phyloP scores from a whole-genome alignment of 2,888 invertebrate species.

The Habrosyne pyritoides region DNA sequence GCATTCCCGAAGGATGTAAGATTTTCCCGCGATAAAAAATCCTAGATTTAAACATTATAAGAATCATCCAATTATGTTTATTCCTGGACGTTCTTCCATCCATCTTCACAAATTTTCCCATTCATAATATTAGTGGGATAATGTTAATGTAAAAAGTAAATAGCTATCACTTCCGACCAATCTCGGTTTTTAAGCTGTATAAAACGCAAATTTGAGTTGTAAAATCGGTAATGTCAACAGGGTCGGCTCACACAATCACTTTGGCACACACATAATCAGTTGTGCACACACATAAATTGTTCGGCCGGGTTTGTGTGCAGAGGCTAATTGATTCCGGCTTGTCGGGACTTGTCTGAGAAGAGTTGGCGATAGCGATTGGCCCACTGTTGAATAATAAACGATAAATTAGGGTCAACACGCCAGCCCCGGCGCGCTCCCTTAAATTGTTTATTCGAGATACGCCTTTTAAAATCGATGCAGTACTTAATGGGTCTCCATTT shows the following conservation, averaged over 20 bases:
- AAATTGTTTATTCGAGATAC: slow-evolving; percentile 59
- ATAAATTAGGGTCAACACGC: slow-evolving; percentile 52
- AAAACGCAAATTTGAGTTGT: slow-evolving; percentile 28
- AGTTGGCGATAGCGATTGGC: slow-evolving; percentile 21
- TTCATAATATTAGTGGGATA: too few relatives aligned
- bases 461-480: slow-evolving; percentile 54
- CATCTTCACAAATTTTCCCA: too few relatives aligned
- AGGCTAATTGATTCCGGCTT: slow-evolving; percentile 71
- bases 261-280: slow-evolving; percentile 49
- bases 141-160: slow-evolving; percentile 6
- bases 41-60: too few relatives aligned
- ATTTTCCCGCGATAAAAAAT: too few relatives aligned
- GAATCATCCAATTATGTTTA: too few relatives aligned
- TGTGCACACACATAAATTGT: slow-evolving; percentile 59
- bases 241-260: slow-evolving; percentile 42
- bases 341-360: slow-evolving; percentile 41
- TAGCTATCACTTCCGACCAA: slow-evolving; percentile 19
- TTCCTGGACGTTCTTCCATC: too few relatives aligned
- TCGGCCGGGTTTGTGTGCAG: slow-evolving; percentile 51
- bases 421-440: slow-evolving; percentile 24
- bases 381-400: slow-evolving; percentile 66
- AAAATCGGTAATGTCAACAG: slow-evolving; percentile 38
- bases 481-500: slow-evolving; percentile 49
- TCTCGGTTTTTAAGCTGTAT: slow-evolving; percentile 33
- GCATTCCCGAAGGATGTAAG: too few relatives aligned